Percentiles rank a stretch among this genome's conserved stretches.
Conservation (phyloP, 1,140 invertebrate species). For the Amphibalanus amphitrite region DNA sequence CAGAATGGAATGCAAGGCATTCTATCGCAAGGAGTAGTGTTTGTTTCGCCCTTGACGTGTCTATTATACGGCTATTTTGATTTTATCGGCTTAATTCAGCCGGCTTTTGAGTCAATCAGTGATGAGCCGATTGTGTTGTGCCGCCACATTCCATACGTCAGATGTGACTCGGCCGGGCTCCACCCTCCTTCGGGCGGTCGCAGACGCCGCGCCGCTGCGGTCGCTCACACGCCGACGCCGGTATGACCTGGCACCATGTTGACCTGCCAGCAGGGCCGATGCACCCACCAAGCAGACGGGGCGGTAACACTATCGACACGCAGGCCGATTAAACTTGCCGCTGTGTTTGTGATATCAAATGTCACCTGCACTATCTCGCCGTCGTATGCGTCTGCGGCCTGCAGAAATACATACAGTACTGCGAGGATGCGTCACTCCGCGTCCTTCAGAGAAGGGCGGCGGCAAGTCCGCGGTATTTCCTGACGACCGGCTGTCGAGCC, state of each 20-base stretch:
- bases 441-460: no score
- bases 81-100: constrained; percentile 1
- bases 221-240: background rate
- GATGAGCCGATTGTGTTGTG: background rate
- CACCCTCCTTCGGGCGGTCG: background rate
- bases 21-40: background rate
- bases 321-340: background rate
- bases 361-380: background rate
- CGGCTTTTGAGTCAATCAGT: background rate
- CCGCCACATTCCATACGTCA: background rate
- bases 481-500: background rate
- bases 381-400: no score
- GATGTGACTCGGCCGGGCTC: background rate
- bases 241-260: background rate
- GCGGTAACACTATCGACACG: background rate
- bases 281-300: background rate
- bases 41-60: constrained; percentile 1
- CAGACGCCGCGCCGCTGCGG: no score
- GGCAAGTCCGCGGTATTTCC: background rate
- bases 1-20: background rate
- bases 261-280: background rate
- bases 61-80: constrained; percentile 2
- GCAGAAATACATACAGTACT: no score
- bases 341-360: background rate
- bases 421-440: no score